phyloP scores from a whole-genome alignment of 2,113 vertebrate species.

The Irena cyanogastra region DNA sequence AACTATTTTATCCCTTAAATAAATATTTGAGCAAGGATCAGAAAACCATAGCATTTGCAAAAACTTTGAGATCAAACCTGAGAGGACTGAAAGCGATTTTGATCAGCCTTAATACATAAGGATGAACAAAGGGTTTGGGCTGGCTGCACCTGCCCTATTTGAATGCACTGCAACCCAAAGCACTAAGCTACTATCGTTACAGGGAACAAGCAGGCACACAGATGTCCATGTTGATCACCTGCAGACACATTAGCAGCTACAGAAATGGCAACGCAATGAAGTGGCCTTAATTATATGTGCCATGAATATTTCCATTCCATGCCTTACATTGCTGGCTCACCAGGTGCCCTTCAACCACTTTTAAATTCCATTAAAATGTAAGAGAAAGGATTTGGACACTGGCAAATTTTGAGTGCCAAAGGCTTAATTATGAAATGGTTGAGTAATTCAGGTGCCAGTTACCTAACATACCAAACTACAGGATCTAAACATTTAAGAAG shows the following conservation, averaged over 20 bases:
- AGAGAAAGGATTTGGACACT: background rate
- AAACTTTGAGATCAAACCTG: background rate
- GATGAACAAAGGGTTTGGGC: background rate
- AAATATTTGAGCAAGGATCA: background rate
- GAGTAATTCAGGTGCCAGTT: background rate
- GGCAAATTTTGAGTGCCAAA: background rate
- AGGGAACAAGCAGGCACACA: background rate
- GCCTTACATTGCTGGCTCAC: background rate
- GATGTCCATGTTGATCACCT: background rate
- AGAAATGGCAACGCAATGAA: background rate
- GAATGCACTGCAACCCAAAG: background rate
- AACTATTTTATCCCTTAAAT: background rate
- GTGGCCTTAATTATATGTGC: background rate
- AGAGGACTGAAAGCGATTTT: background rate
- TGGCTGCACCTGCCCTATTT: background rate
- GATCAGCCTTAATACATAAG: background rate
- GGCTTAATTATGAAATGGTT: background rate
- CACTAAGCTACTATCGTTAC: background rate
- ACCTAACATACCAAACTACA: background rate
- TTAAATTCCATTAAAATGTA: background rate
- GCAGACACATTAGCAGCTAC: background rate
- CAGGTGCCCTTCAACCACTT: background rate
- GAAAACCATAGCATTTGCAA: background rate
- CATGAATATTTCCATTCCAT: background rate
- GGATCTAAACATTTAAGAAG: background rate